These are phyloP conservation scores for Xiphydria camelus DNA, from an alignment of 2,888 invertebrate species.

Conservation along the genomic window DNA sequence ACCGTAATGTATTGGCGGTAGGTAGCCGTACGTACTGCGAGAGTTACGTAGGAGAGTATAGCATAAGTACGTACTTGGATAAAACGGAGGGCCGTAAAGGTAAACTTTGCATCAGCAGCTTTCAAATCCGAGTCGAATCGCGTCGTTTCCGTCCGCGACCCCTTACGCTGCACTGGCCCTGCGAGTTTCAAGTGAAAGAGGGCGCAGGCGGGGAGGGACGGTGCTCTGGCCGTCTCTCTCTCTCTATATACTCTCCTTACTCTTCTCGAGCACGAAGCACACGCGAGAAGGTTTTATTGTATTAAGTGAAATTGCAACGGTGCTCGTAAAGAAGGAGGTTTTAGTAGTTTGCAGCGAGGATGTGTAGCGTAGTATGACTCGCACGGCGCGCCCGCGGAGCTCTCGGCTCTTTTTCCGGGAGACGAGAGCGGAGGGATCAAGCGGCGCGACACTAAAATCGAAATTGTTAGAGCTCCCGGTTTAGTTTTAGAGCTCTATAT, in stretches of 20 bases:
- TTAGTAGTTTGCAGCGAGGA: constrained; percentile 27
- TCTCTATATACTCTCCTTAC: neutral
- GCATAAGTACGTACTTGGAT: constrained; percentile 19
- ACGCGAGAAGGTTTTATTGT: constrained; percentile 48
- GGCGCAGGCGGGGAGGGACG: too few relatives aligned
- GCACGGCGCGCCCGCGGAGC: too few relatives aligned
- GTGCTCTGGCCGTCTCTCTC: too few relatives aligned
- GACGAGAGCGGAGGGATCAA: constrained; percentile 37
- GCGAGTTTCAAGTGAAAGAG: too few relatives aligned
- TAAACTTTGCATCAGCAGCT: constrained; percentile 44
- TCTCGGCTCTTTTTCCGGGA: constrained; percentile 29
- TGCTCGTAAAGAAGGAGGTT: constrained; percentile 44
- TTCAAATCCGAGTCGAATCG: constrained; percentile 24
- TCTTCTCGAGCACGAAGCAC: constrained; percentile 25
- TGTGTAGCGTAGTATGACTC: too few relatives aligned
- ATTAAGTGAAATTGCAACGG: constrained; percentile 54
- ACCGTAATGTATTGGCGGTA: constrained; percentile 9
- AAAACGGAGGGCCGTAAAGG: constrained; percentile 33
- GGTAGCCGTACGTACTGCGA: too few relatives aligned
- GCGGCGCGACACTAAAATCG: constrained; percentile 50
- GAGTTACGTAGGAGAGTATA: constrained; percentile 7
- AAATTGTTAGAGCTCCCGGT: constrained; percentile 50
- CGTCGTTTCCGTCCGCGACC: too few relatives aligned
- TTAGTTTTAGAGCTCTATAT: constrained; percentile 51
- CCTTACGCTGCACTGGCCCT: too few relatives aligned